Percentiles rank a stretch among this genome's conserved stretches.
phyloP scores from a whole-genome alignment of 2,888 invertebrate species.

The Deilephila porcellus region DNA sequence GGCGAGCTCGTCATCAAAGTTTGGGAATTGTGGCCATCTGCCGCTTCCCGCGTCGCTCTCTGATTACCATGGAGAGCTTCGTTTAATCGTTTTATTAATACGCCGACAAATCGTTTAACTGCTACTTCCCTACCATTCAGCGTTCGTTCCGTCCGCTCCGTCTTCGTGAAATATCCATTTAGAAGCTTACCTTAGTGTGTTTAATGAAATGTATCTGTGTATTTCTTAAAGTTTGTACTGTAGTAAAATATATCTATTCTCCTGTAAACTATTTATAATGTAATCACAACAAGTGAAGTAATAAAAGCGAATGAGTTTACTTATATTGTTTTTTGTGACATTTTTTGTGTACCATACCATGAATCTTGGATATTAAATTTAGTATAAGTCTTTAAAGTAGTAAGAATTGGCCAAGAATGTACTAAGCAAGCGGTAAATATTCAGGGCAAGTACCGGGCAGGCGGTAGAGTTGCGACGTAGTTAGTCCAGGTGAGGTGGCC shows the following conservation, averaged over 20 bases:
- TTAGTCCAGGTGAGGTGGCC: conserved; percentile 47
- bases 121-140: conserved; percentile 65
- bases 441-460: conserved; percentile 65
- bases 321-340: no score
- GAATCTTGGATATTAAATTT: no score
- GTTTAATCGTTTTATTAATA: conserved; percentile 85
- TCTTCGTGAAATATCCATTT: conserved; percentile 30
- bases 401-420: conserved; percentile 31
- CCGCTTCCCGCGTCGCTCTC: conserved; percentile 76
- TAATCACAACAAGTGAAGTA: no score
- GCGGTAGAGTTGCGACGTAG: conserved; percentile 48
- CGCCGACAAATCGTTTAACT: conserved; percentile 82
- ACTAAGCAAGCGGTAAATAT: conserved; percentile 71
- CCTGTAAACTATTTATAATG: no score
- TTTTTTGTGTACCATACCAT: no score
- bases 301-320: no score
- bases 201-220: conserved; percentile 45
- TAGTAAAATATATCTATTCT: not conserved
- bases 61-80: conserved; percentile 82
- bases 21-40: conserved; percentile 82
- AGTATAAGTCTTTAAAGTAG: not conserved
- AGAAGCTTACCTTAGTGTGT: not conserved
- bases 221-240: not conserved
- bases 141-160: conserved; percentile 41
- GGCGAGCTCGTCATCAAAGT: conserved; percentile 80